Evolutionary conservation across 2,797 vertebrate genomes (phyloP), one percentile per base, ranked within the genome.

Genomic region (Sebastes iracundus): DNA sequence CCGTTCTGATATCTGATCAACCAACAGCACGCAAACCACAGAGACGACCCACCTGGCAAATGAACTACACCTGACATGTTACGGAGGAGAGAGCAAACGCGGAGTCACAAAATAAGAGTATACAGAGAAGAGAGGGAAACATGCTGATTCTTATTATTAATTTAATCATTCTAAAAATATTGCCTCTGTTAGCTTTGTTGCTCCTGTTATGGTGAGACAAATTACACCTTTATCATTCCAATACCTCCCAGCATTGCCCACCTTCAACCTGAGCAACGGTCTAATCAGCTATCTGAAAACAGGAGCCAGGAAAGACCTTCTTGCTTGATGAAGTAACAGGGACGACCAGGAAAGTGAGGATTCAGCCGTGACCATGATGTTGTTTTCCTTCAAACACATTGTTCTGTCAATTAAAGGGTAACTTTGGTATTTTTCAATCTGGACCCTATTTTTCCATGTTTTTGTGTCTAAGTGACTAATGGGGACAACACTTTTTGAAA

Each of bases 1-100:
- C 63, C 53, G 28, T 63, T 71, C 33, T 66, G 53, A 64, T 72
- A 28, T 72, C 10, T 67, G 78, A 85, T 90, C 64, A 52, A 38
- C 61, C 63, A 55, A 12, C 23, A 30, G 33, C 73, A 81, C 18
- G 49, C 72, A 4, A 80, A 7, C 13, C n/a, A 67, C 55, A 52
- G 30, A 49, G 27, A 59, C 10, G 30, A 79, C 67, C 61, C 25
- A 75, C 46, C 67, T 68, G 61, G 7, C 63, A 61, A 8, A 38
- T 27, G 13, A 70, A 72, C 20, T 55, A 27, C 42, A 68, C 64
- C 42, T 68, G 28, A 69, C 64, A 52, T 14, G 16, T 8, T 23
- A 28, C 0, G 46, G 6, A 32, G 12, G 14, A 62, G 22, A 49
- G 32, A 71, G 8, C 3, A 52, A 27, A 62, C 4, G 32, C 9